Base-by-base conservation (phyloP, 30 jellyfish, hydroid and myxozoan genomes). In the Aurelia sp. region DNA sequence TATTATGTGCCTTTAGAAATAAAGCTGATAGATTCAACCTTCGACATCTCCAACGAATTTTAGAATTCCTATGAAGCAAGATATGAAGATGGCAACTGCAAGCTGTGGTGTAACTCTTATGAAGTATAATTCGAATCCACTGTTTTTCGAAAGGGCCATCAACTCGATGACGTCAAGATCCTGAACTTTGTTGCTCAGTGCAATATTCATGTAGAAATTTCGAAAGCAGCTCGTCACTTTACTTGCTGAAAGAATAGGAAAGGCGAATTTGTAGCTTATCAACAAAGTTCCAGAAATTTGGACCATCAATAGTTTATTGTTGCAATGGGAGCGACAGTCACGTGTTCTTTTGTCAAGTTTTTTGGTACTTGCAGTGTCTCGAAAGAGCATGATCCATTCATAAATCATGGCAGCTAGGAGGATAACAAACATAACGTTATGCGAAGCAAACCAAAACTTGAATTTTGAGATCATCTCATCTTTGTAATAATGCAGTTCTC, bases 181-280 rank as follows among this genome's bases (percentile, higher is more conserved):
- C 35, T 50, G 31, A 65, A 81, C 19, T 17, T 17, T 50, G 48
- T 68, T 67, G 67, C 80, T 68, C 13, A 30, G 31, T 15, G 91
- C 91, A 21, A 81, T 57, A 20, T 55, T 81, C 68, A 16, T 8
- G 47, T 63, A 66, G 73, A 63, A 48, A 11, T 50, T 68, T 13
- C 13, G 51, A 21, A 81, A 81, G 11, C 77, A 51, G 72, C 51
- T 31, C 3, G 91, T 81, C 8, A 81, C 91, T 18, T 66, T 63
- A 67, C 91, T 81, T 51, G 91, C 91, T 5, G 91, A 81, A n/a
- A 81, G 16, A 17, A 81, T 63, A 2, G 91, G 91, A 52, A 81
- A 79, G 30, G 83, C 91, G 24, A 81, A 81, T 67, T 67, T 68
- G 66, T 81, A 81, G 38, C 62, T 15, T 53, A 81, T 81, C 7